phyloP scores from a whole-genome alignment of 2,888 invertebrate genomes.

The Caenorhabditis zanzibari region DNA sequence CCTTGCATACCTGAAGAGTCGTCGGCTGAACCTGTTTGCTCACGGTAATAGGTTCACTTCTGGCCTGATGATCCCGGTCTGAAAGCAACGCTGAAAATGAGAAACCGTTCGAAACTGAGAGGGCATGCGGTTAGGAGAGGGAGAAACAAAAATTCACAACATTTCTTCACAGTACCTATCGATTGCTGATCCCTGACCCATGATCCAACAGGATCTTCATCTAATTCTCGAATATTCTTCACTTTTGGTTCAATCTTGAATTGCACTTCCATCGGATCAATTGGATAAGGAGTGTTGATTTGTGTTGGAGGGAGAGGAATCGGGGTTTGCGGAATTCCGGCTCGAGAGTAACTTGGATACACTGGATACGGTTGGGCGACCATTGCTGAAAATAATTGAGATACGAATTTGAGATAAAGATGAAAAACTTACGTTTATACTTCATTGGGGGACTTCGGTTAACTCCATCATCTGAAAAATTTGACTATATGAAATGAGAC shows the following conservation, averaged over 20 bases:
- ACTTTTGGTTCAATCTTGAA: constrained; percentile 54
- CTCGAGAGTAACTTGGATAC: constrained; percentile 66
- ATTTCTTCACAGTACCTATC: constrained; percentile 53
- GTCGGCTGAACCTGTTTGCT: constrained; percentile 62
- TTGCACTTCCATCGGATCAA: constrained; percentile 63
- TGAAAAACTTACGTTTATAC: constrained; percentile 36
- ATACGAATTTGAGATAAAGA: background rate
- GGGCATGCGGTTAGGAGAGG: constrained; percentile 56
- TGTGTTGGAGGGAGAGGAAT: constrained; percentile 68
- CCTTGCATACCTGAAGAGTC: constrained; percentile 42
- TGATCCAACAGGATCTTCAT: constrained; percentile 74
- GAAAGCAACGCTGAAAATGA: constrained; percentile 67
- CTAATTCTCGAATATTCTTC: constrained; percentile 54
- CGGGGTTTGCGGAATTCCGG: constrained; percentile 69
- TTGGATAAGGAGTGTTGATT: constrained; percentile 70
- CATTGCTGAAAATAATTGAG: constrained; percentile 43
- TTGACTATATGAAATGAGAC: background rate
- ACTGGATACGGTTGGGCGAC: constrained; percentile 70
- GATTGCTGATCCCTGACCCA: constrained; percentile 76
- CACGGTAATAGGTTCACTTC: constrained; percentile 72
- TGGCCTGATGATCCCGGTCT: constrained; percentile 68
- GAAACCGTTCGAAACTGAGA: constrained; percentile 55
- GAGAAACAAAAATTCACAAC: background rate
- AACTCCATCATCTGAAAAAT: constrained; percentile 33
- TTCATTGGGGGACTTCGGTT: constrained; percentile 43